phyloP scores from a whole-genome alignment of 2,113 vertebrate genomes.

The Tauraco erythrolophus region DNA sequence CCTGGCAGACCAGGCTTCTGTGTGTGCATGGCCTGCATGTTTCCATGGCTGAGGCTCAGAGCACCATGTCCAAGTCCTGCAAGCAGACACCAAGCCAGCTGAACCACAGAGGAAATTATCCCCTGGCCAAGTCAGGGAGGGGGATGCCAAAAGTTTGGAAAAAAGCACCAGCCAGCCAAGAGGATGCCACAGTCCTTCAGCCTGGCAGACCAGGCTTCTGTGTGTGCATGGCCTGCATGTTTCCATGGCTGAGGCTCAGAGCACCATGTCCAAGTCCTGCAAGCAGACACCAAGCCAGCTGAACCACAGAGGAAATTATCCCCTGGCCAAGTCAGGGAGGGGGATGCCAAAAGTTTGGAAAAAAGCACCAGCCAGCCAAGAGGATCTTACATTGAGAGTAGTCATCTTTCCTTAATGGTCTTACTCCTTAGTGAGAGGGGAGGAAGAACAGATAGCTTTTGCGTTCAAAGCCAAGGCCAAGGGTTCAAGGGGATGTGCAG shows the following conservation, averaged over 20 bases:
- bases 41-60: constrained; percentile 20
- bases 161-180: not conserved
- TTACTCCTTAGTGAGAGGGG: not conserved
- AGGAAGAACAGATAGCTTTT: not conserved
- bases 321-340: not conserved
- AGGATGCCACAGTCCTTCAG: constrained; percentile 41
- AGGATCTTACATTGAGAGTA: not conserved
- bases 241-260: constrained; percentile 20
- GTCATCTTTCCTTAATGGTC: not conserved
- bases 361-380: not conserved
- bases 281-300: constrained; percentile 10
- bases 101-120: constrained; percentile 34
- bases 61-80: not conserved
- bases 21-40: not conserved
- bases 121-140: not conserved
- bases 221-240: not conserved
- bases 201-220: constrained; percentile 9
- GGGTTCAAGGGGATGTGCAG: not conserved
- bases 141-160: constrained; percentile 17
- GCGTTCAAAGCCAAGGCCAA: not conserved
- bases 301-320: constrained; percentile 34
- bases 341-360: constrained; percentile 17
- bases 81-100: constrained; percentile 10
- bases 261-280: not conserved
- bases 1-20: constrained; percentile 9